phyloP scores from a whole-genome alignment of 2,888 invertebrate genomes.

The Gnatocerus cornutus region DNA sequence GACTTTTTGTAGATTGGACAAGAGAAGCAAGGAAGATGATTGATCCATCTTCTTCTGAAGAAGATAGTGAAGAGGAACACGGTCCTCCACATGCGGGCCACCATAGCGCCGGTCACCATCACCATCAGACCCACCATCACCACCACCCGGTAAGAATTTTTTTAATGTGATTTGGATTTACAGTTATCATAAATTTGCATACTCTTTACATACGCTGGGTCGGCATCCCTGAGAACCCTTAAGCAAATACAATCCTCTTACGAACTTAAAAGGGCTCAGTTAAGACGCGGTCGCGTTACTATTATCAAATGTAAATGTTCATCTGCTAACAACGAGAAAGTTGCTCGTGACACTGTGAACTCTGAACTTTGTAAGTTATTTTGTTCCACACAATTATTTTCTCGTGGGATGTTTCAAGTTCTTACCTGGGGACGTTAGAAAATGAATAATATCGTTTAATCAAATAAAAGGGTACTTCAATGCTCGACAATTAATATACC shows the following conservation, averaged over 20 bases:
- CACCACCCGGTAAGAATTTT: constrained; percentile 64
- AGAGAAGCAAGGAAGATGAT: constrained; percentile 79
- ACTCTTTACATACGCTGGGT: constrained; percentile 5
- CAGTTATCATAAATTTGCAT: constrained; percentile 8
- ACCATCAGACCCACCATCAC: constrained; percentile 69
- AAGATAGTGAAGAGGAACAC: constrained; percentile 94
- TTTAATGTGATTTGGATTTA: constrained; percentile 1
- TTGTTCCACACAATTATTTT: constrained; percentile 35
- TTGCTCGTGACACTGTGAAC: constrained; percentile 24
- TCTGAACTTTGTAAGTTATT: constrained; percentile 41
- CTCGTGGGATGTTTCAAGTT: constrained; percentile 13
- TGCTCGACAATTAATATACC: not conserved
- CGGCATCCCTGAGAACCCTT: constrained; percentile 12
- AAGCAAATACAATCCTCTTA: constrained; percentile 30
- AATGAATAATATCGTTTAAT: not conserved
- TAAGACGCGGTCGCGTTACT: constrained; percentile 24
- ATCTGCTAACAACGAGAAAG: constrained; percentile 27
- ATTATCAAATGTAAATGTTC: constrained; percentile 32
- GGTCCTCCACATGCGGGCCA: constrained; percentile 67
- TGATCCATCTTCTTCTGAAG: constrained; percentile 96
- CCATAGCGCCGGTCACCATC: constrained; percentile 71
- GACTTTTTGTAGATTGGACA: constrained; percentile 57
- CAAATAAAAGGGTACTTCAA: not conserved
- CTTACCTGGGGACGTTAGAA: constrained; percentile 6
- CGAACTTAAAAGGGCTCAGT: constrained; percentile 25